Percentiles rank a stretch among this genome's conserved stretches.
Evolutionary conservation across 92 coral and sea anemone species (phyloP).

Genomic region (Ricordea florida): DNA sequence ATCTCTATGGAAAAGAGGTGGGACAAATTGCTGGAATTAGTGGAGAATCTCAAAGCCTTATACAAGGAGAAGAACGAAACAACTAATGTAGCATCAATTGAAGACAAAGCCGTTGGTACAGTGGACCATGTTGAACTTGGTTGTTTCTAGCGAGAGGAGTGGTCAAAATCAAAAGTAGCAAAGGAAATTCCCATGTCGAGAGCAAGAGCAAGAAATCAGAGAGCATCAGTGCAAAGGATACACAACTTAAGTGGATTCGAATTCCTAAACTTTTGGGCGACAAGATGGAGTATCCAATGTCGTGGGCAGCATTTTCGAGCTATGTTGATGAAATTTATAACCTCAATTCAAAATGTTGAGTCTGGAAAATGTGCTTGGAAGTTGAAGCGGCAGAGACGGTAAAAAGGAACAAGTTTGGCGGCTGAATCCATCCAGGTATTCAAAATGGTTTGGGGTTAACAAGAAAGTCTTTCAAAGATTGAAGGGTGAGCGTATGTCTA

Average conservation of each 20-base stretch:
- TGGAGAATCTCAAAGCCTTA: not conserved
- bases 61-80: not conserved
- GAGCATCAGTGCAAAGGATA: not conserved
- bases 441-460: constrained; percentile 30
- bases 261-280: constrained; percentile 8
- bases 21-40: not conserved
- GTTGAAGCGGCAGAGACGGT: constrained; percentile 66
- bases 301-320: constrained; percentile 1
- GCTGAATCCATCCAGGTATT: constrained; percentile 18
- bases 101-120: not conserved
- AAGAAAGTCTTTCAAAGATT: not conserved
- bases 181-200: not conserved
- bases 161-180: not conserved
- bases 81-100: not conserved
- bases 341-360: constrained; percentile 67
- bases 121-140: not conserved
- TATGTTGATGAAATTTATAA: not conserved
- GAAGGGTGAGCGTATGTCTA: constrained; percentile 5
- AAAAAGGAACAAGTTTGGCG: constrained; percentile 2
- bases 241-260: not conserved
- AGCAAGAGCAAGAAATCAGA: not conserved
- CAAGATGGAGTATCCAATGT: not conserved
- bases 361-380: constrained; percentile 39
- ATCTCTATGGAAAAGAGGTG: constrained; percentile 10
- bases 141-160: not conserved